Evolutionary conservation across 1,140 invertebrate species (phyloP), one percentile per base, ranked within the genome.

Genomic region (Drosophila lacertosa): DNA sequence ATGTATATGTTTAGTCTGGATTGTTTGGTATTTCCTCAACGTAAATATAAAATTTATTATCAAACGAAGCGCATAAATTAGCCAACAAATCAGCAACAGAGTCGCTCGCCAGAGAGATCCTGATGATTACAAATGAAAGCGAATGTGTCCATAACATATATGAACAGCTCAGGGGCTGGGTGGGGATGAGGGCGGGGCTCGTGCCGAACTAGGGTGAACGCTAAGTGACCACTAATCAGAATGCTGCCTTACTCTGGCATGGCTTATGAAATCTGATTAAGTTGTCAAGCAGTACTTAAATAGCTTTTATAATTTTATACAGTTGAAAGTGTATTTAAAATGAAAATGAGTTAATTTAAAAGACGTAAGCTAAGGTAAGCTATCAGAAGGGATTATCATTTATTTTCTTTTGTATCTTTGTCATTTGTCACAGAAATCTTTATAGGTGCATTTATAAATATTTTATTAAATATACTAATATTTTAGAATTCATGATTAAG

Each of bases 1-100:
- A 33, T 50, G 48, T 45, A 29, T 58, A 13, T 20, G 39, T 29
- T 35, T 11, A 35, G 32, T 29, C 1, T 35, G 15, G 13, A 20
- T 35, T 54, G 40, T 58, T 83, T 74, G 62, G 58, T 81, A 74
- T 86, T 86, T 81, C 65, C 65, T 69, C 51, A 88, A 89, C 83
- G 78, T 83, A 78, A 82, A 88, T 88, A 82, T 78, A 88, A 89
- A 88, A 88, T 88, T 88, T 88, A 88, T 88, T 88, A 88, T 88
- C 82, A 64, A 70, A 62, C 62, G 71, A 54, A 78, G 47, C 67
- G 72, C 74, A 88, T 88, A 88, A 88, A 88, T 88, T 88, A 88
- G 67, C 58, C 63, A 71, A 74, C 57, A 74, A 81, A 77, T 84
- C 81, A 84, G 78, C 64, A 68, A 51, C 73, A 74, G 74, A 59